Conservation (phyloP, 2,888 invertebrate species). For the Panzeria rudis region DNA sequence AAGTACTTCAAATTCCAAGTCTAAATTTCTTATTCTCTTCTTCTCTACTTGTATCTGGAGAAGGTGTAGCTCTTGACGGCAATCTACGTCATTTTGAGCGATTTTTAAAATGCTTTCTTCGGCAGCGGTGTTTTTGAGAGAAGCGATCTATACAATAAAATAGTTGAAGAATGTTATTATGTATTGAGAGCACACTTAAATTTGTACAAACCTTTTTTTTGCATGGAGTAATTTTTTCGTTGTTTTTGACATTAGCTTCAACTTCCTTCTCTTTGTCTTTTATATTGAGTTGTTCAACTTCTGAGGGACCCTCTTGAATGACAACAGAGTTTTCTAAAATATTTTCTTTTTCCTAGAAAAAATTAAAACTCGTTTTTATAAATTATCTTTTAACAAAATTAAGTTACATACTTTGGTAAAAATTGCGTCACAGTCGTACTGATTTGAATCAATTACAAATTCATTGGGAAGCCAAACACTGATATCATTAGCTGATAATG, state of each 20-base stretch:
- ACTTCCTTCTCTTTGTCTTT: not conserved
- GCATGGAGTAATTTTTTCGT: too few relatives aligned
- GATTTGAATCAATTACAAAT: not conserved
- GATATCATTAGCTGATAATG: not conserved
- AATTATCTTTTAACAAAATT: not conserved
- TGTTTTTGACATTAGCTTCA: not conserved
- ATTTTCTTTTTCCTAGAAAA: not conserved
- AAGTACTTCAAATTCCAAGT: not conserved
- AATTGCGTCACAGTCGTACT: not conserved
- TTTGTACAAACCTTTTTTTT: not conserved
- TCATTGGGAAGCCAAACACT: too few relatives aligned
- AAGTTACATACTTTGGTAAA: not conserved
- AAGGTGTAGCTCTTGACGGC: slow-evolving; percentile 13
- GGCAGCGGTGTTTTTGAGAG: too few relatives aligned
- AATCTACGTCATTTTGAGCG: not conserved
- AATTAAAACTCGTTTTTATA: not conserved
- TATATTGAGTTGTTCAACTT: not conserved
- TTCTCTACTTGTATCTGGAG: not conserved
- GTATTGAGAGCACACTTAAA: too few relatives aligned
- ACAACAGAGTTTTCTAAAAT: not conserved
- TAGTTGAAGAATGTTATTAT: too few relatives aligned
- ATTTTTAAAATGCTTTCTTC: too few relatives aligned
- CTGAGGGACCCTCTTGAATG: not conserved
- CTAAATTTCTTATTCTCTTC: not conserved
- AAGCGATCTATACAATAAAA: too few relatives aligned